Base-by-base conservation (phyloP, 2,113 vertebrate genomes). In the Alosa alosa region DNA sequence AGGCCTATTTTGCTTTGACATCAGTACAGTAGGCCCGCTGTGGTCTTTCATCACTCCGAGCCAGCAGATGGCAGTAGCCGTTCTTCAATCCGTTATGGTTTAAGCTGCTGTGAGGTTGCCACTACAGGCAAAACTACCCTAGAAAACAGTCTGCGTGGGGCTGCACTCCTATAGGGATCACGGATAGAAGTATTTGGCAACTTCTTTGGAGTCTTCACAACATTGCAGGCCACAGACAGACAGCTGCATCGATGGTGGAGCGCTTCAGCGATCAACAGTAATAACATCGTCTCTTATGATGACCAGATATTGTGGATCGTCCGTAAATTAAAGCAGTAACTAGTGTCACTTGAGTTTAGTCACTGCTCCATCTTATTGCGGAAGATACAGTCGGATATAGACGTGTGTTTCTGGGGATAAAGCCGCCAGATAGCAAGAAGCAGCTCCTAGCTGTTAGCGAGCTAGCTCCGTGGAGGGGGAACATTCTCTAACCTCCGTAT, bases 361-460 rank as follows among this genome's bases (percentile, higher is more conserved):
- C 25, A 15, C 8, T 72, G 31, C n/a, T 72, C 31, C 25, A 36
- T 9, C 9, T 72, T 72, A 72, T 72, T 72, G 9, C 25, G 64
- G 64, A 36, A 60, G 18, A 36, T 11, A 64, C 20, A 10, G 25
- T 31, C n/a, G 11, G 3, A 72, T 72, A 72, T 15, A 7, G 64
- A 36, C 64, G 64, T 13, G 60, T 11, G 7, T 72, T 36, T 36
- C 20, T 60, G 55, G 64, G 64, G 64, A 72, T 72, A 10, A 36
- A 72, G 31, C 31, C 64, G 25, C 64, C 64, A 72, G 8, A 72
- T 13, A 72, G 64, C 25, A 25, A 36, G 64, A 72, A 36, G 64
- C 64, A 36, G 57, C 52, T 55, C 72, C 87, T 82, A 88, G 78
- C 46, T 89, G 75, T 88, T 85, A 84, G 55, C 84, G 89, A 88